Conservation (phyloP, 2,113 vertebrate species). For the Gila orcuttii region DNA sequence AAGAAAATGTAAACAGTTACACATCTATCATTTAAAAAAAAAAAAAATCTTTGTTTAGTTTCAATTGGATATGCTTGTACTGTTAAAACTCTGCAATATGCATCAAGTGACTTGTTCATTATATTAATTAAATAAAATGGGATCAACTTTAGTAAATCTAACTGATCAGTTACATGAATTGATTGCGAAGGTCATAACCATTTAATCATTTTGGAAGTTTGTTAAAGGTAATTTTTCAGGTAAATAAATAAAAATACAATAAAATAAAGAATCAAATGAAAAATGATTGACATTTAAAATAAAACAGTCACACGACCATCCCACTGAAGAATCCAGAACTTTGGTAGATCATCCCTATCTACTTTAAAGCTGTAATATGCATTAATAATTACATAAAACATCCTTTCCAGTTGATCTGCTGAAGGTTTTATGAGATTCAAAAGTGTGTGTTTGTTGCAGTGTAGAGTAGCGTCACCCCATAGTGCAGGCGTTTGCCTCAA, state of each 20-base stretch:
- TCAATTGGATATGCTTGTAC: not conserved
- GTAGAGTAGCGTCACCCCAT: constrained; percentile 38
- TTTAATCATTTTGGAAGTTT: not conserved
- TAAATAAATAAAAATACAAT: not conserved
- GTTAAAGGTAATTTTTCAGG: not conserved
- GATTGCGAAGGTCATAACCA: not conserved
- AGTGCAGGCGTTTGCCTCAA: constrained; percentile 40
- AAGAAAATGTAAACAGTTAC: not conserved
- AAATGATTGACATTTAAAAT: not conserved
- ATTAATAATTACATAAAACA: constrained; percentile 29
- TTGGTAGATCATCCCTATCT: not conserved
- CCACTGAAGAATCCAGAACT: not conserved
- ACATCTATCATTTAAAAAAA: no score
- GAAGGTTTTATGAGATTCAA: constrained; percentile 2
- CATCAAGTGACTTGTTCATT: not conserved
- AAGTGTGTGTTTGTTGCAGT: not conserved
- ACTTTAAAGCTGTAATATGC: constrained; percentile 19
- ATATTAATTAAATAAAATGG: not conserved
- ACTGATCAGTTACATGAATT: not conserved
- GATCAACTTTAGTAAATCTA: not conserved
- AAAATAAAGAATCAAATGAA: not conserved
- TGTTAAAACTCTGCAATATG: not conserved
- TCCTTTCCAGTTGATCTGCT: not conserved
- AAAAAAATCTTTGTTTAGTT: not conserved
- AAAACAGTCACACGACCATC: not conserved